A percentile compares a stretch with the other conserved stretches of the same genome.
phyloP scores from a whole-genome alignment of 2,113 vertebrate species.

The Lampris incognitus region DNA sequence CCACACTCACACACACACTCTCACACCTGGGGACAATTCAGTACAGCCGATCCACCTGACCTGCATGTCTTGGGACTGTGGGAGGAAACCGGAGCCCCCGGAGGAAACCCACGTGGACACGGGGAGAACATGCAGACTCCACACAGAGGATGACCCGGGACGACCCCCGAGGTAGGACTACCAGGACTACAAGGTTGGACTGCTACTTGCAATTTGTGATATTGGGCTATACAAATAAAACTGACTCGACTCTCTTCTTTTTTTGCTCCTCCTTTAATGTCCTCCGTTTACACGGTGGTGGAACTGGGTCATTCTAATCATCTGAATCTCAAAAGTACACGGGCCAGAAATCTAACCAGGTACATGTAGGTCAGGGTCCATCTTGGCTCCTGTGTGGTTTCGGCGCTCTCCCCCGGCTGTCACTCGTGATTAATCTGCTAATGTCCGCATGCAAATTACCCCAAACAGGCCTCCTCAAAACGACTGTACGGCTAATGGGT shows the following conservation, averaged over 20 bases:
- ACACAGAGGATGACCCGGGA: too few relatives aligned
- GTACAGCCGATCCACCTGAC: too few relatives aligned
- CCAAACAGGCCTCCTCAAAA: slow-evolving; percentile 61
- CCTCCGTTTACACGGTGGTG: slow-evolving; percentile 1
- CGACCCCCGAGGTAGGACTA: too few relatives aligned
- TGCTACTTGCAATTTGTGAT: too few relatives aligned
- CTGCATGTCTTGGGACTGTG: too few relatives aligned
- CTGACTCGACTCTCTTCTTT: slow-evolving; percentile 18
- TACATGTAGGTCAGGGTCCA: slow-evolving; percentile 77
- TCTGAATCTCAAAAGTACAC: slow-evolving; percentile 65
- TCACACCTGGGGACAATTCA: too few relatives aligned
- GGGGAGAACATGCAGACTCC: too few relatives aligned
- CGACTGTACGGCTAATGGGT: slow-evolving; percentile 72
- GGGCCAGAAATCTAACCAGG: slow-evolving; percentile 54
- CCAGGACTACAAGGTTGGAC: too few relatives aligned
- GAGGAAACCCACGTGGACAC: too few relatives aligned
- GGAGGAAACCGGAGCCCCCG: too few relatives aligned
- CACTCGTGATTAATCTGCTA: slow-evolving; percentile 82
- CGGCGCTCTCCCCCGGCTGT: slow-evolving; percentile 70
- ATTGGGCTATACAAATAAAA: too few relatives aligned
- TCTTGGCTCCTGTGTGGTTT: slow-evolving; percentile 59
- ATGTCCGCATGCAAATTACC: slow-evolving; percentile 78
- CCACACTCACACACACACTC: too few relatives aligned
- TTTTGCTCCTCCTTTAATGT: neutral
- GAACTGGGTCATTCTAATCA: slow-evolving; percentile 69